Base-by-base conservation (phyloP, 2,113 vertebrate genomes). In the Tachuris rubrigastra region DNA sequence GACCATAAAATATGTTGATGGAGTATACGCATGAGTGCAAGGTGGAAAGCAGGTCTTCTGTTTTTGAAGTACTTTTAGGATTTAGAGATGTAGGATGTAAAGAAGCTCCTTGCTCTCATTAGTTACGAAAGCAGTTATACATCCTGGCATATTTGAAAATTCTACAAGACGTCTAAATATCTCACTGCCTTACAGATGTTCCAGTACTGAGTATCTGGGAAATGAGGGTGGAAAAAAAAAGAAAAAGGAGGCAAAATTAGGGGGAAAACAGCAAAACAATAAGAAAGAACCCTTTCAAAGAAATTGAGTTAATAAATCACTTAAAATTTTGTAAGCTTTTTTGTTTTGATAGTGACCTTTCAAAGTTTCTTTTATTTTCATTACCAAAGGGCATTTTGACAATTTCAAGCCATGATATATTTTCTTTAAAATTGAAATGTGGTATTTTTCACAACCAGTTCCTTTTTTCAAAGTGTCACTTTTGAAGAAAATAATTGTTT, bases 291-390 rank as follows among this genome's bases (percentile, higher is more conserved):
- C 16, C 4, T 83, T 79, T 83, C 25, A 14, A 76, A 92, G 13
- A 87, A 93, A 94, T 79, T 28, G 31, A 41, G 41, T 84, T 74
- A 79, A 53, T 41, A 83, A 80, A 63, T 41, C 33, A 47, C 33
- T 50, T 90, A 25, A 80, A 88, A 77, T 62, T 16, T 90, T 69
- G 21, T 58, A 71, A 62, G 35, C n/a, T 15, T 25, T 47, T 87
- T 89, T 83, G 35, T 47, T 95, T 92, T 88, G 50, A 67, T 63
- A 77, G 46, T 74, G 83, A 92, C 96, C 82, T 97, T 96, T 94
- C 50, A 46, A 86, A 74, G 23, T 82, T 95, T 41, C 55, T 77
- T 84, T 80, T 63, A 59, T 96, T 95, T 95, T 92, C 44, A 84
- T 93, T 95, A 89, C 27, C 44, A 95, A 89, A 47, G 11, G 17